Evolutionary conservation across 2,888 invertebrate species (phyloP), one percentile per base, ranked within the genome.

Genomic region (Phengaris arion): DNA sequence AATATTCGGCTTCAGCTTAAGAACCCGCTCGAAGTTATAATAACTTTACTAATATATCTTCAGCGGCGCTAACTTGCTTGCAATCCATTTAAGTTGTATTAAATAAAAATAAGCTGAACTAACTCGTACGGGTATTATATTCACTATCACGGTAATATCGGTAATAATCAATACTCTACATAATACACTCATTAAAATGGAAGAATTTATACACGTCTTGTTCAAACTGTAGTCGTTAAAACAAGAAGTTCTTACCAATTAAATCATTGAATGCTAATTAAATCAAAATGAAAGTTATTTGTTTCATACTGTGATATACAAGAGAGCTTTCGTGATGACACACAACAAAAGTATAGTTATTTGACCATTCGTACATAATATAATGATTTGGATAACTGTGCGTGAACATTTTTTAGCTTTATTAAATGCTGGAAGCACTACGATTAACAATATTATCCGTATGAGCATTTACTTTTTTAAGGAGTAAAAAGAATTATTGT

Each of bases 131-230:
- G 64, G 35, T 54, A 68, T 75, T 68, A 70, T 69, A 59, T 54
- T 75, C 46, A 70, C 57, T 75, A 75, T 9, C n/a, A 55, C 69
- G 69, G 69, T 75, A 69, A 57, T 48, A 51, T 72, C n/a, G 70
- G 57, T n/a, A 9, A 22, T 10, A 64, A 70, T 74, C 70, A 76
- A 76, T 74, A 72, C 22, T 45, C 13, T 45, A 68, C 45, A 72
- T 12, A 70, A 70, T 70, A 22, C 12, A 52, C 52, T 48, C 3
- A 69, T 69, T 69, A 48, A 69, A 48, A 48, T 48, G 13, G n/a
- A 68, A 48, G 48, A 15, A 64, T 64, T 35, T 45, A 45, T 64
- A 64, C 35, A 35, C 35, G 64, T 35, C 35, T 64, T 1, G 2
- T 2, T 12, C 22, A 10, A 35, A 64, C 64, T 64, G 12, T 35